phyloP scores from a whole-genome alignment of 2,888 invertebrate genomes.

The Amiota mariae region DNA sequence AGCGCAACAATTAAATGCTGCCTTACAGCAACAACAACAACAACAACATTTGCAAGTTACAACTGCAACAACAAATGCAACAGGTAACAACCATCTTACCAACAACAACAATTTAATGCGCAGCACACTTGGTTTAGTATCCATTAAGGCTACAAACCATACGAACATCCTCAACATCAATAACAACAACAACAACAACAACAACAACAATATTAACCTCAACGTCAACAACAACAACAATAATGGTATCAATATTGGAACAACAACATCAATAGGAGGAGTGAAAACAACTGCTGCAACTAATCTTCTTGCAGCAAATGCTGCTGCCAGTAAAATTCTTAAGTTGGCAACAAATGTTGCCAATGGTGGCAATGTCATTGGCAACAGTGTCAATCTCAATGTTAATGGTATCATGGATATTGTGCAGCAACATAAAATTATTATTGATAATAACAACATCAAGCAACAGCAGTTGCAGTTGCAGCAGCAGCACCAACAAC shows the following conservation, averaged over 20 bases:
- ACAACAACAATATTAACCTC: conserved; percentile 45
- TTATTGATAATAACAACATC: conserved; percentile 49
- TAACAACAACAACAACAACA: conserved; percentile 37
- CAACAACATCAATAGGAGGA: conserved; percentile 45
- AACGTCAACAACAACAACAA: conserved; percentile 43
- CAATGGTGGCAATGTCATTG: conserved; percentile 52
- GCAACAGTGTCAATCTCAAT: too few relatives aligned
- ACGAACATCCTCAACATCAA: conserved; percentile 46
- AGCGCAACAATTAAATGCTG: conserved; percentile 47
- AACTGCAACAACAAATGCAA: conserved; percentile 54
- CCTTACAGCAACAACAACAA: conserved; percentile 50
- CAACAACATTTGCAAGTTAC: conserved; percentile 50
- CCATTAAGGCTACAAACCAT: conserved; percentile 64
- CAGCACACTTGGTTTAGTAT: conserved; percentile 73
- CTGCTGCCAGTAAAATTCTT: conserved; percentile 72
- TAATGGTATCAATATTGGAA: conserved; percentile 36
- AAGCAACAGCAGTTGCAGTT: background rate
- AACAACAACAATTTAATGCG: conserved; percentile 71
- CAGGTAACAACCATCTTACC: conserved; percentile 68
- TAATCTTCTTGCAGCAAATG: conserved; percentile 71
- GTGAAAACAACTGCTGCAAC: conserved; percentile 59
- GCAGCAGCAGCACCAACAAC: conserved; percentile 42
- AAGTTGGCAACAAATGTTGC: conserved; percentile 71
- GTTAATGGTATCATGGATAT: conserved; percentile 49
- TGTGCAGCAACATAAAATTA: conserved; percentile 57